Conservation (phyloP, 1,140 invertebrate species). For the Zaprionus ghesquierei region DNA sequence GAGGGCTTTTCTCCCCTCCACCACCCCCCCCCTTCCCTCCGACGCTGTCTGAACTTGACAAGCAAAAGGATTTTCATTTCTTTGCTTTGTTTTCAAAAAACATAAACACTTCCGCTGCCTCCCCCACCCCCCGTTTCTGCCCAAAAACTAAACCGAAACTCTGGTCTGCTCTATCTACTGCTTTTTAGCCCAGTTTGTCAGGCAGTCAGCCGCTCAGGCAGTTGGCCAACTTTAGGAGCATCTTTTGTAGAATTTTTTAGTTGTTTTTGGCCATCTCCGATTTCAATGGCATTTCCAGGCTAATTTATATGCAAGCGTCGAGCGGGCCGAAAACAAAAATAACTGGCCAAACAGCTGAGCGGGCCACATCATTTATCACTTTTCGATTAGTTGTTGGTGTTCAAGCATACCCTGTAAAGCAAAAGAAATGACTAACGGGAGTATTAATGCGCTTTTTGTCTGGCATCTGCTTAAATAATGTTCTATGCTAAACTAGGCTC, state of each 20-base stretch:
- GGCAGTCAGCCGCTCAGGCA: conserved; percentile 21
- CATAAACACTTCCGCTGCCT: conserved; percentile 70
- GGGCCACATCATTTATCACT: conserved; percentile 74
- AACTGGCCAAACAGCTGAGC: conserved; percentile 57
- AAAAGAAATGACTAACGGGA: neutral
- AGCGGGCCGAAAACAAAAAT: conserved; percentile 45
- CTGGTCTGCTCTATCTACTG: conserved; percentile 25
- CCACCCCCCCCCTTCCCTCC: too few relatives aligned
- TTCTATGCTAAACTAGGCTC: too few relatives aligned
- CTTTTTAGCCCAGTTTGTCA: conserved; percentile 65
- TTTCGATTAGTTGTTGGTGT: conserved; percentile 38
- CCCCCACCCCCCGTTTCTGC: conserved; percentile 17
- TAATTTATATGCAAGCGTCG: conserved; percentile 75
- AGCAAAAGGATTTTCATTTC: conserved; percentile 70
- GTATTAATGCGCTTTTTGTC: too few relatives aligned
- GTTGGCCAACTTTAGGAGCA: conserved; percentile 17
- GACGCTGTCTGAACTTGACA: conserved; percentile 66
- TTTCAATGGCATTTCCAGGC: conserved; percentile 66
- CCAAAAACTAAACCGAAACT: conserved; percentile 34
- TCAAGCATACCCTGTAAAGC: neutral
- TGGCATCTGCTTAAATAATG: too few relatives aligned
- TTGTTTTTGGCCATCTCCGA: conserved; percentile 36
- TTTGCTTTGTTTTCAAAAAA: conserved; percentile 47
- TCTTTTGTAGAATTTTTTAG: conserved; percentile 36
- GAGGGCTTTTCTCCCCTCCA: conserved; percentile 8